Conservation (phyloP, 2,888 invertebrate species). For the Lutraria lutraria region DNA sequence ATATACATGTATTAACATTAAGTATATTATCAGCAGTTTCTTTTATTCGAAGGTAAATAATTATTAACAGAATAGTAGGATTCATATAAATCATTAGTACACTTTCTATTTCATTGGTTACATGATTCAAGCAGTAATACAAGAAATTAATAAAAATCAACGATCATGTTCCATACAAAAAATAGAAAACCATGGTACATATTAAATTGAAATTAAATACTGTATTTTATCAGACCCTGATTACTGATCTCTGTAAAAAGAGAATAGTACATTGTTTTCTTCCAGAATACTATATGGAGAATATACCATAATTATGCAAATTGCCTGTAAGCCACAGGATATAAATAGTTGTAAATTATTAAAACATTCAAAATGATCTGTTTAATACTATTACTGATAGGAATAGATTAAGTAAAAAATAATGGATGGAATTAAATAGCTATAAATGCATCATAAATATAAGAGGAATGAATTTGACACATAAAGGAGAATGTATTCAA, state of each 20-base stretch:
- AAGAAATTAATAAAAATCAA: not conserved
- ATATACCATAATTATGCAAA: no score
- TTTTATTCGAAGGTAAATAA: not conserved
- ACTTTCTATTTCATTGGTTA: no score
- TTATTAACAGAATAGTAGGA: no score
- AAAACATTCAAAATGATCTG: no score
- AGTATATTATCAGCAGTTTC: not conserved
- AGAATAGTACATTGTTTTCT: no score
- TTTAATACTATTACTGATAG: no score
- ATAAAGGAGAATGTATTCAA: not conserved
- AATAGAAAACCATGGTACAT: not conserved
- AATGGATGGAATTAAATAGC: not conserved
- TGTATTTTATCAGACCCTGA: not conserved
- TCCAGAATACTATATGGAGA: no score
- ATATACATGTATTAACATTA: conserved; percentile 11
- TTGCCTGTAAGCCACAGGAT: not conserved
- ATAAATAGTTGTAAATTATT: not conserved
- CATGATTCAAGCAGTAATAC: not conserved
- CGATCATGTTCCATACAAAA: not conserved
- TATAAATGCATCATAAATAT: conserved; percentile 17
- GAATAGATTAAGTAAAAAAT: not conserved
- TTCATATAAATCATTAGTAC: no score
- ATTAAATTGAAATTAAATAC: not conserved
- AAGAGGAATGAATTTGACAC: not conserved
- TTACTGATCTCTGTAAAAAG: not conserved